Evolutionary conservation across 2,797 vertebrate genomes (phyloP), one percentile per base, ranked within the genome.

Genomic region (Alectoris magna): DNA sequence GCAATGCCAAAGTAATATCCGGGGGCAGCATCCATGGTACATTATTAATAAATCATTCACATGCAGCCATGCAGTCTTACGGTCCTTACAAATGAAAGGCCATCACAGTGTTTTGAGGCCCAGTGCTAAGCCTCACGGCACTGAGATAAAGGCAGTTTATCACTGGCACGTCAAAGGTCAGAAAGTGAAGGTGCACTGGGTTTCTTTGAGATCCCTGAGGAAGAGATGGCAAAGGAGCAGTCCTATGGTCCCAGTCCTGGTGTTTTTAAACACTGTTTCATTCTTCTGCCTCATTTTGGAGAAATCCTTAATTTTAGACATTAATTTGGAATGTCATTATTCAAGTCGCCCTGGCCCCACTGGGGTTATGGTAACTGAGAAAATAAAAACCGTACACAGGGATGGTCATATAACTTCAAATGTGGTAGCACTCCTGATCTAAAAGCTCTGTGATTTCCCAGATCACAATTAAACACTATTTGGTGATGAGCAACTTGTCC

Each of bases 11-110:
- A 79, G 27, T 1, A 11, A 21, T 3, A 14, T 27, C 38, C 46
- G 3, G 14, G 0, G 0, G 3, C 31, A 0, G 5, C 2, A 2
- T 31, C 39, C 44, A 17, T 39, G 7, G 26, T 29, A 41, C 53
- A 11, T 4, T 0, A 1, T 41, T 68, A 38, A 64, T 70, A 63
- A 77, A 23, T 38, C 19, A 36, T 39, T 62, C n/a, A 41, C 43
- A 21, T 10, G 24, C n/a, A 7, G 14, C 9, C 3, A 23, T 19
- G 56, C 51, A 23, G 24, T 41, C 73, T 56, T 29, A 14, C 29
- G 58, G 44, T 10, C n/a, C 34, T 58, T 38, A 24, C 0, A 0
- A 51, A n/a, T 7, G 9, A 43, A 70, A 39, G 58, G 15, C 60
- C 44, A 39, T 3, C 0, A 39, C 76, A 75, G 49, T 14, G 1